Evolutionary conservation across 1,140 invertebrate genomes (phyloP), one percentile per base, ranked within the genome.

Genomic region (Pseudomyrmex sp.): DNA sequence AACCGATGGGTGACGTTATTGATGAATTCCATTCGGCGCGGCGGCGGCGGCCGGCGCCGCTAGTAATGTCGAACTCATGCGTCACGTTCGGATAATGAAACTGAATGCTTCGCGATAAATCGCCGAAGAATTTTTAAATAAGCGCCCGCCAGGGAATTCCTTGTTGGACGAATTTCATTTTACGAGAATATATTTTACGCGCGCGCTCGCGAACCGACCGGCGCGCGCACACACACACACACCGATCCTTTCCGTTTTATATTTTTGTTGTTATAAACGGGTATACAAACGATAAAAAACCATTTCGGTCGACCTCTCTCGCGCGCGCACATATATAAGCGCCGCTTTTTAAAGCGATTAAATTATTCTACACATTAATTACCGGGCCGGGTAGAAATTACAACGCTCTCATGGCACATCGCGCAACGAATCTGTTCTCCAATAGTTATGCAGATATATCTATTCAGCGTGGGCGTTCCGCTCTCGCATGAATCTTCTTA

Each of bases 361-460:
- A 70, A 80, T 80, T 72, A 80, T 80, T 80, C 54, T 70, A 70
- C 66, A 23, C 76, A 80, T 80, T 80, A 72, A 80, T 80, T 80
- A 80, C 66, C 48, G 48, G 46, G 0, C 35, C 20, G 20, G 54
- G 10, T 70, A 44, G 75, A 79, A 69, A 79, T 69, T 79, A 69
- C 75, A 35, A 35, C 20, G 76, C n/a, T 61, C 23, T 20, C 44
- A 72, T 80, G 72, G 70, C 54, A 56, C 20, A 68, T 15, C 4
- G 50, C 15, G 35, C 65, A 12, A 79, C 58, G 76, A 79, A 70
- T 72, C 50, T 70, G 66, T 80, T 80, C 44, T 59, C 76, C 76
- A 15, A 77, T 77, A 77, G 74, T 77, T 77, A 77, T 68, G 48
- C 26, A 56, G 62, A 48, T 72, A 48, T 69, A 56, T 69, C 18